Evolutionary conservation across 2,113 vertebrate species (phyloP), one percentile per base, ranked within the genome.

Genomic region (Alexandromys fortis): DNA sequence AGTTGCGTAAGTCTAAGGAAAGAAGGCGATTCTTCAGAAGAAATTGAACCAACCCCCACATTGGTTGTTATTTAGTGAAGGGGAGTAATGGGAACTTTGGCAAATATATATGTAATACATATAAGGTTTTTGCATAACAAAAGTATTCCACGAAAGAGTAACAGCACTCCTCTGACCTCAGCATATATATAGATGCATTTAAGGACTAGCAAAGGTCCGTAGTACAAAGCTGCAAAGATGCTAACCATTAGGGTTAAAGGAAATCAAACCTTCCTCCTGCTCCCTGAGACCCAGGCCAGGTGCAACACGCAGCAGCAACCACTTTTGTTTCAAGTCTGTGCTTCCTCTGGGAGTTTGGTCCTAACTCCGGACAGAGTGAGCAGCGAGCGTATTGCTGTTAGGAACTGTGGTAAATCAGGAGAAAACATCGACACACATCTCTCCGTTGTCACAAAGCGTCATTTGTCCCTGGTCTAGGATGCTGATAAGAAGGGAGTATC

Each of bases 41-140:
- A 98, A 98, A 98, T 97, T 95, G 93, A 97, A 98, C 96, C 98
- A 98, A 97, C 94, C 90, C 92, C 97, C 89, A 89, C 72, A 73
- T 97, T 98, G 96, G 97, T 86, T 97, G 96, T 96, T 98, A 86
- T 97, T 98, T 98, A 98, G 97, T 97, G 94, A 98, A 98, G 97
- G 98, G 78, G 89, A 95, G 70, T 63, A 95, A 98, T 96, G 95
- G 96, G 93, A 88, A 96, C 94, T 98, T 96, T 96, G 96, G 97
- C 91, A 97, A 97, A 98, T 13, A 19, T 6, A 58, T 19, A 58
- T 19, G 17, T 19, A 19, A 5, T 49, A 52, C 19, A 33, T 28
- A 77, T 47, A 14, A 14, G 11, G 92, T 94, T n/a, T 35, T 95
- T 97, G 94, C 96, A 85, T 95, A 96, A 96, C 94, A 97, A 70